A percentile compares a stretch with the other conserved stretches of the same genome.
These are phyloP conservation scores for Dryomyza anilis DNA, from an alignment of 2,888 invertebrate genomes.

Conservation along the genomic window DNA sequence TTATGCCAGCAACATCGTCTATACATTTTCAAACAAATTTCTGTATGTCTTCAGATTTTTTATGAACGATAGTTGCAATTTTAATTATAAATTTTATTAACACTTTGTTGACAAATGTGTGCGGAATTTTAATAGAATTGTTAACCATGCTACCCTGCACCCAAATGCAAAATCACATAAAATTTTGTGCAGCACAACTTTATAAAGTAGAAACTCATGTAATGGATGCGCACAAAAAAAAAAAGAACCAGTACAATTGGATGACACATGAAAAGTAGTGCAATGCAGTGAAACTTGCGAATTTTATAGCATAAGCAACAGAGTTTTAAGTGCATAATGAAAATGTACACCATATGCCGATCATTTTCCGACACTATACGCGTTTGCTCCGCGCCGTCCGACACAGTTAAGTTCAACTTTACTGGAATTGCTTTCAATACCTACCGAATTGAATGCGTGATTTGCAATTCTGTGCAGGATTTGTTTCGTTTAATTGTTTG, in stretches of 20 bases:
- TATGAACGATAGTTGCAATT: not conserved
- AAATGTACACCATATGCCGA: too few relatives aligned
- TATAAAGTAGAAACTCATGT: not conserved
- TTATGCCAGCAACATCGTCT: not conserved
- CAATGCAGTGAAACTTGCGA: not conserved
- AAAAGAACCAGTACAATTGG: not conserved
- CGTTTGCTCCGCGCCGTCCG: too few relatives aligned
- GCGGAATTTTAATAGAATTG: not conserved
- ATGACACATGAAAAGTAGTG: not conserved
- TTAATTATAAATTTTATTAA: constrained; percentile 1
- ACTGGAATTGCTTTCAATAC: too few relatives aligned
- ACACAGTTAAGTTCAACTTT: too few relatives aligned
- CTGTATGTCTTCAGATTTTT: not conserved
- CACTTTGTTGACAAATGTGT: not conserved
- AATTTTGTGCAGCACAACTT: not conserved
- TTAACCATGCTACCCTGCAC: not conserved
- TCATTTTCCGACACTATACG: too few relatives aligned
- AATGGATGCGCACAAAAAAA: not conserved
- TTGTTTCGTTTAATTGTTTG: constrained; percentile 8
- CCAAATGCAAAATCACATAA: not conserved
- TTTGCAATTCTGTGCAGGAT: constrained; percentile 12
- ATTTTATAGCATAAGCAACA: not conserved
- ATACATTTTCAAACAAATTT: constrained; percentile 3
- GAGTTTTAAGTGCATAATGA: too few relatives aligned
- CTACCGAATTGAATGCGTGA: not conserved